Base-by-base conservation (phyloP, 1,140 invertebrate species). In the Cyclina sinensis region DNA sequence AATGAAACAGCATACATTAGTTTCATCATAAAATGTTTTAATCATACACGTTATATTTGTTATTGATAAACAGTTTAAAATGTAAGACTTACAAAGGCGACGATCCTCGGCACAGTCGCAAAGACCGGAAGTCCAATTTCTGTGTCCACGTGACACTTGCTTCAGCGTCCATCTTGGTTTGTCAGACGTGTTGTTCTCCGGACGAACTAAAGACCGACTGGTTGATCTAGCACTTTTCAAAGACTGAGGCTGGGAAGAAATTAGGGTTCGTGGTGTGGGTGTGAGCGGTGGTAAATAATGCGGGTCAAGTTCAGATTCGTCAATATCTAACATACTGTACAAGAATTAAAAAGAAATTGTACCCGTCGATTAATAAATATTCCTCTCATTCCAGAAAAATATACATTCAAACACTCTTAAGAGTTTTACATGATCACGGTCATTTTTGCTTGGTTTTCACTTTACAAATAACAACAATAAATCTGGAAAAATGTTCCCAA, bases 71-170 rank as follows among this genome's bases (percentile, higher is more conserved):
- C n/a, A n/a, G n/a, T n/a, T n/a, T n/a, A 43, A 68, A 32, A n/a
- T 35, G 12, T 68, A 3, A 78, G 1, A 57, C 76, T 79, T 79
- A 79, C 76, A 79, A 18, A 57, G 43, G 24, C 48, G 46, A 24
- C 27, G 24, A 35, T 79, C 76, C 16, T 43, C 43, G 0, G 11
- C 1, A 35, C 76, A 79, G 21, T 43, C 76, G n/a, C 48, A 57
- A 1, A 79, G 30, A 57, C 48, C 46, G 54, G 76, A 79, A 37
- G 48, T 57, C 76, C 76, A 79, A 2, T 79, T 27, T 32, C 76
- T 54, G 16, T 79, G 76, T 16, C 76, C 76, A 57, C 54, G 46
- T 37, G 76, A 54, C 21, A 79, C 48, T 11, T 79, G 76, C 57
- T 54, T 54, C 0, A 79, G 35, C 32, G 76, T 57, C 48, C 54